phyloP scores from a whole-genome alignment of 2,888 invertebrate genomes.

The Lamellibrachia columna region DNA sequence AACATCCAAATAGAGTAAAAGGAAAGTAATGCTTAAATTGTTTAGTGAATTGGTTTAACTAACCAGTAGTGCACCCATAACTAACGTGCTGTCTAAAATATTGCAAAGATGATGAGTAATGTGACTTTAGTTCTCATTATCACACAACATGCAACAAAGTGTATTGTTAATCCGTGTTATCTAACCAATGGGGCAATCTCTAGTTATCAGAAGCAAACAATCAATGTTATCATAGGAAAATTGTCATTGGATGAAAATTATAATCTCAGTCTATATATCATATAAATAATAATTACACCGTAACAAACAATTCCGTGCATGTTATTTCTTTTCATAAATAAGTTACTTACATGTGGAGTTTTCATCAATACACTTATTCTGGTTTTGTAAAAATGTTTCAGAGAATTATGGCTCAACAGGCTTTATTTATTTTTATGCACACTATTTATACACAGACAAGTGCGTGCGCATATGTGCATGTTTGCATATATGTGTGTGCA shows the following conservation, averaged over 20 bases:
- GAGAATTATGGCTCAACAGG: too few species aligned
- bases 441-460: background rate
- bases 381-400: too few species aligned
- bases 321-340: too few species aligned
- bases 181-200: background rate
- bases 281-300: background rate
- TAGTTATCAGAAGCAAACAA: background rate
- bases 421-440: too few species aligned
- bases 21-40: background rate
- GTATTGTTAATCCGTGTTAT: background rate
- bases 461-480: background rate
- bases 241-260: background rate
- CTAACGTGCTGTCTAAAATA: background rate
- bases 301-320: background rate
- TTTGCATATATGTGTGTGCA: background rate
- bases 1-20: background rate
- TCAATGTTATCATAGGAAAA: background rate
- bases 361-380: too few species aligned
- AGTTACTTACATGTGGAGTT: too few species aligned
- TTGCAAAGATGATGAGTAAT: background rate
- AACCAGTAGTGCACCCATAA: background rate
- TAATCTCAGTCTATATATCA: background rate
- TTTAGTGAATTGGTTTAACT: background rate
- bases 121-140: background rate
- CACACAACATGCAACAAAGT: background rate